phyloP scores from a whole-genome alignment of 2,888 invertebrate species.

The Volucella inflata region DNA sequence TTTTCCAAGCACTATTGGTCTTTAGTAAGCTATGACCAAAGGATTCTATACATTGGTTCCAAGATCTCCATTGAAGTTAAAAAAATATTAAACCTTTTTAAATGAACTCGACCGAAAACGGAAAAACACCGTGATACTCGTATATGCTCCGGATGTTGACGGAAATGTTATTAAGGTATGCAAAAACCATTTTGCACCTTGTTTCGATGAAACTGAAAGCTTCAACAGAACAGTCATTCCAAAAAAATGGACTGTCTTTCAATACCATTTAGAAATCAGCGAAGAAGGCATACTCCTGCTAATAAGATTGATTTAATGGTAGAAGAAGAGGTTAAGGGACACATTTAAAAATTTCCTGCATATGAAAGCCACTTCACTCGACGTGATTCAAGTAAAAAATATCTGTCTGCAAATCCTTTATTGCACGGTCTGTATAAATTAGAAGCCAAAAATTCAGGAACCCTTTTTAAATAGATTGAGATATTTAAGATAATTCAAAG shows the following conservation, averaged over 20 bases:
- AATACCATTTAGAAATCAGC: slow-evolving; percentile 24
- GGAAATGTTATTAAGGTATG: too few species aligned
- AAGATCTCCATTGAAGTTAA: slow-evolving; percentile 15
- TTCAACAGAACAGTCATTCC: slow-evolving; percentile 46
- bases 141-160: too few species aligned
- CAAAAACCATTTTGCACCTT: slow-evolving; percentile 36
- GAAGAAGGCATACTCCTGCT: slow-evolving; percentile 14
- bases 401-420: slow-evolving; percentile 33
- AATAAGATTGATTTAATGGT: slow-evolving; percentile 38
- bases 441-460: too few species aligned
- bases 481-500: too few species aligned
- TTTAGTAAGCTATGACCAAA: slow-evolving; percentile 47
- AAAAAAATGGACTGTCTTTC: slow-evolving; percentile 23
- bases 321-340: slow-evolving; percentile 40
- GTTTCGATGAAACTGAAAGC: slow-evolving; percentile 57
- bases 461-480: too few species aligned
- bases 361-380: too few species aligned
- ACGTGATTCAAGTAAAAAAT: too few species aligned
- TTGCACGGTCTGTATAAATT: too few species aligned
- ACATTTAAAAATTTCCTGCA: slow-evolving; percentile 46
- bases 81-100: too few species aligned
- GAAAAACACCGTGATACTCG: too few species aligned
- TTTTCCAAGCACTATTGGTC: too few species aligned
- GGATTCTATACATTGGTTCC: slow-evolving; percentile 42
- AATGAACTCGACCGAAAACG: too few species aligned